phyloP scores from a whole-genome alignment of 1,140 invertebrate genomes.

The Meteorus sp. region DNA sequence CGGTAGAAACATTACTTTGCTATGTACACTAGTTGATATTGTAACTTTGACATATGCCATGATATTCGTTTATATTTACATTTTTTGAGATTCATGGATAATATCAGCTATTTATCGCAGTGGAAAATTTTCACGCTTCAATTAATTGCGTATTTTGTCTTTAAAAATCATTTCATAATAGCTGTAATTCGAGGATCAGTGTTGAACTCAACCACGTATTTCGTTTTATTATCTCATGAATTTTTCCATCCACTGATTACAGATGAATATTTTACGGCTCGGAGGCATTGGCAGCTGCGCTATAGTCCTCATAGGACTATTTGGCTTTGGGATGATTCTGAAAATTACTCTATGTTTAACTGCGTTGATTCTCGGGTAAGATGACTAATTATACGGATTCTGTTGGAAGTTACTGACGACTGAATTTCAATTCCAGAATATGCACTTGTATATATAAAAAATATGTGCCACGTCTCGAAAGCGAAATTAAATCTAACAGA shows the following conservation, averaged over 20 bases:
- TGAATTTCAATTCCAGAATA: constrained; percentile 40
- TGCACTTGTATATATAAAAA: constrained; percentile 53
- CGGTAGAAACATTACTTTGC: not conserved
- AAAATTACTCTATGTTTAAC: constrained; percentile 45
- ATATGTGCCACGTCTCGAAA: constrained; percentile 45
- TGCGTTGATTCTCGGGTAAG: constrained; percentile 52
- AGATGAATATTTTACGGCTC: constrained; percentile 55
- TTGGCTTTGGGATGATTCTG: constrained; percentile 49
- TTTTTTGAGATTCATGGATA: not conserved
- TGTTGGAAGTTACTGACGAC: constrained; percentile 8
- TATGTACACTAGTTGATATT: constrained; percentile 9
- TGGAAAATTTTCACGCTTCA: not conserved
- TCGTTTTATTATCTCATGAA: constrained; percentile 6
- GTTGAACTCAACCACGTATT: not conserved
- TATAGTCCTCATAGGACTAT: constrained; percentile 46
- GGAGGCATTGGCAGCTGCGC: constrained; percentile 49
- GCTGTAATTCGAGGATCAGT: not conserved
- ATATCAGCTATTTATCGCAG: no score
- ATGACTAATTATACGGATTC: not conserved
- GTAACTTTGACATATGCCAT: constrained; percentile 5
- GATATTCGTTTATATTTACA: not conserved
- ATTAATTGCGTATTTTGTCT: no score
- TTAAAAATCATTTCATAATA: no score
- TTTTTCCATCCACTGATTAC: constrained; percentile 36
- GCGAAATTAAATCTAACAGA: constrained; percentile 49